Evolutionary conservation across 2,113 vertebrate species (phyloP).

Genomic region (Argyrosomus japonicus): DNA sequence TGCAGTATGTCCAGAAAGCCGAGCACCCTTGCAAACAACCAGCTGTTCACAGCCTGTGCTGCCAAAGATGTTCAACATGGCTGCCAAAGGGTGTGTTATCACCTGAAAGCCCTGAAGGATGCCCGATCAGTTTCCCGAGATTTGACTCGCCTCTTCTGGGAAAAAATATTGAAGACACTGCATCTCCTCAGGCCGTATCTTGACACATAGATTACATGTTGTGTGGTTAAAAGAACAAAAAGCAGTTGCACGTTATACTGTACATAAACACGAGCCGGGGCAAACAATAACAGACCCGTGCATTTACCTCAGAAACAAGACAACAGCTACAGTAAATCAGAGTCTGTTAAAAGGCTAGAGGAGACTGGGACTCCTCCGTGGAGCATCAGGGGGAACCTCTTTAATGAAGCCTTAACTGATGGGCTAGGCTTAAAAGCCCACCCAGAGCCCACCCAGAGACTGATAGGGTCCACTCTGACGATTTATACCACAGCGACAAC

Average conservation of each 20-base stretch:
- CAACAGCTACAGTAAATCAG: conserved; percentile 73
- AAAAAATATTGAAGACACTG: conserved; percentile 51
- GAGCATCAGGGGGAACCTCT: conserved; percentile 70
- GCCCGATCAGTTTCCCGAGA: conserved; percentile 11
- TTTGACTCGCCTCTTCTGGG: conserved; percentile 33
- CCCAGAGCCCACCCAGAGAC: conserved; percentile 79
- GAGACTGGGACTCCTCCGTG: conserved; percentile 57
- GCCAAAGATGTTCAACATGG: background rate
- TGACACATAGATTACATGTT: conserved; percentile 71
- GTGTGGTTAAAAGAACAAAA: conserved; percentile 43
- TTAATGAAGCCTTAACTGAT: conserved; percentile 87
- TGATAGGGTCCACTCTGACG: conserved; percentile 69
- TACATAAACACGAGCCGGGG: conserved; percentile 70
- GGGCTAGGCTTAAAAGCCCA: conserved; percentile 81
- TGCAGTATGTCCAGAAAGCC: background rate
- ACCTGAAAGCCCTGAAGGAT: background rate
- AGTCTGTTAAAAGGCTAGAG: conserved; percentile 64
- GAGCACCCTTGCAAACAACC: background rate
- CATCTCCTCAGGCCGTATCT: conserved; percentile 69
- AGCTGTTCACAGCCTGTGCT: background rate
- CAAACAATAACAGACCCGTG: conserved; percentile 73
- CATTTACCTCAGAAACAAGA: conserved; percentile 74
- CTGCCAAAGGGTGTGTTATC: background rate
- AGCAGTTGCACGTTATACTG: conserved; percentile 28
- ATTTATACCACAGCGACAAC: conserved; percentile 74